A percentile compares a stretch with the other conserved stretches of the same genome.
phyloP scores from a whole-genome alignment of 2,888 invertebrate genomes.

The Eupithecia vulgata region DNA sequence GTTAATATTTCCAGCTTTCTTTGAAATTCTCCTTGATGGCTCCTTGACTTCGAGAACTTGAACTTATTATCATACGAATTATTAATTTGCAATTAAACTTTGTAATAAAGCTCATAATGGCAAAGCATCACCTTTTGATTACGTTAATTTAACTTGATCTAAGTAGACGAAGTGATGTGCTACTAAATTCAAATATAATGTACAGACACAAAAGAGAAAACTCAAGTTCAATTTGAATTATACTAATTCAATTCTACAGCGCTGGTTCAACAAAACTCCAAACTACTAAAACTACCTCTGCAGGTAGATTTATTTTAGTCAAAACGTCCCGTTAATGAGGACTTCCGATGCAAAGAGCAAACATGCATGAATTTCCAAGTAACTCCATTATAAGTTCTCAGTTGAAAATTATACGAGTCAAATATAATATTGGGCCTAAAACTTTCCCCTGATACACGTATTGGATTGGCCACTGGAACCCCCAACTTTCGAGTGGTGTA shows the following conservation, averaged over 20 bases:
- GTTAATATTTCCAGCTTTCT: background rate
- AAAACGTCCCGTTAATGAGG: constrained; percentile 48
- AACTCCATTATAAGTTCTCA: constrained; percentile 77
- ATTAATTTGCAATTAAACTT: constrained; percentile 74
- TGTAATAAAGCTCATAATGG: constrained; percentile 69
- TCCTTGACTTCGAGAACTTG: background rate
- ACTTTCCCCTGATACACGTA: constrained; percentile 68
- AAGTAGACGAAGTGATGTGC: background rate
- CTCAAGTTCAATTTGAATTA: too few species aligned
- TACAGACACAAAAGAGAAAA: background rate
- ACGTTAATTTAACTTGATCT: background rate
- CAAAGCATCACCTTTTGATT: constrained; percentile 45
- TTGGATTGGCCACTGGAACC: constrained; percentile 71
- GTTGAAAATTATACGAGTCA: constrained; percentile 66
- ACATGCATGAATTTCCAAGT: constrained; percentile 71
- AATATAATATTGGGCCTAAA: constrained; percentile 68
- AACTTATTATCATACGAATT: constrained; percentile 57
- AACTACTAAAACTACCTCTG: constrained; percentile 1
- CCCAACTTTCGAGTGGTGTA: constrained; percentile 70
- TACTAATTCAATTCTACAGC: background rate
- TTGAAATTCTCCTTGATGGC: background rate
- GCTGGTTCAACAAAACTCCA: background rate
- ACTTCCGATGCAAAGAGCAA: constrained; percentile 53
- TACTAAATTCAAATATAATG: background rate
- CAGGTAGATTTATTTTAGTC: background rate